phyloP scores from a whole-genome alignment of 2,797 vertebrate species.

The Uromys caudimaculatus region DNA sequence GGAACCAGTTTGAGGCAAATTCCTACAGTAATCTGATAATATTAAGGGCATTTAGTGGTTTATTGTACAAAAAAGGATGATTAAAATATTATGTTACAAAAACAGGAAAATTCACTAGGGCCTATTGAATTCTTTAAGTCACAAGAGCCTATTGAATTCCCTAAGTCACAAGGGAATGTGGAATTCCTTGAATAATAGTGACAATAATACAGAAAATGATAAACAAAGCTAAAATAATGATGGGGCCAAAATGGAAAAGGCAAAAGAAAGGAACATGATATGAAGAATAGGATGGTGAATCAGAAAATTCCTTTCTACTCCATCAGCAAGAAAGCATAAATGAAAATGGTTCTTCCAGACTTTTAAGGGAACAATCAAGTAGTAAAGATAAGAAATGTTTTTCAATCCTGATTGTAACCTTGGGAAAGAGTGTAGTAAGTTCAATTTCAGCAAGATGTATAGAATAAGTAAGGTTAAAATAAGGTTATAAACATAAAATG shows the following conservation, averaged over 20 bases:
- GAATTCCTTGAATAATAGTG: background rate
- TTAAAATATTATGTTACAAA: conserved; percentile 2
- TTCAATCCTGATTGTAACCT: conserved; percentile 64
- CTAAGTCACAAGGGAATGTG: background rate
- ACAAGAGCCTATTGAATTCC: background rate
- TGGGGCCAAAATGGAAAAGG: background rate
- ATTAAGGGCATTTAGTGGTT: background rate
- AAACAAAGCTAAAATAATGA: conserved; percentile 18
- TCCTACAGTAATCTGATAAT: background rate
- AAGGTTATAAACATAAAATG: conserved; percentile 67
- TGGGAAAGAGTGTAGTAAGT: conserved; percentile 32
- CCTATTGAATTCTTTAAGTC: background rate
- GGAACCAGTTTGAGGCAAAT: background rate
- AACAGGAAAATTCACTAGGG: background rate
- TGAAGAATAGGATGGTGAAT: background rate
- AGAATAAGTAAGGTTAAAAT: conserved; percentile 63
- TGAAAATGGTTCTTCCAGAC: background rate
- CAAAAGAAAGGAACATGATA: background rate
- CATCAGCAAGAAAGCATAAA: conserved; percentile 15
- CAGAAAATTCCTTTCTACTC: conserved; percentile 30
- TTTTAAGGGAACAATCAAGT: conserved; percentile 33
- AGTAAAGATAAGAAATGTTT: conserved; percentile 56
- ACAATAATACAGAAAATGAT: background rate
- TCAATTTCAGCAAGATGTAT: conserved; percentile 9
- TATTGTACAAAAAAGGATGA: background rate